Base-by-base conservation (phyloP, 2,888 invertebrate species). In the Drosophila differens region DNA sequence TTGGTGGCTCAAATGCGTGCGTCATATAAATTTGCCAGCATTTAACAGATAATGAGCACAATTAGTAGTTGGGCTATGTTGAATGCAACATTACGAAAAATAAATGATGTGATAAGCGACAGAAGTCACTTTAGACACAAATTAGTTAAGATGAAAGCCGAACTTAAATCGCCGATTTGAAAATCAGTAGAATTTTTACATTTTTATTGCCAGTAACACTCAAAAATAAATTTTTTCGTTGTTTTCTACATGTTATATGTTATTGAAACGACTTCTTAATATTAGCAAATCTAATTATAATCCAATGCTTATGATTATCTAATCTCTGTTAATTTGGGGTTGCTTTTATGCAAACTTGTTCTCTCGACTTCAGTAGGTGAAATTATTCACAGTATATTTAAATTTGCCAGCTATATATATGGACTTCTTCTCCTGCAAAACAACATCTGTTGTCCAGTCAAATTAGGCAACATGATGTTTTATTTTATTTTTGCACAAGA, bases 21-120 rank as follows among this genome's bases (percentile, higher is more conserved):
- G 67, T 81, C 70, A 85, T 89, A 90, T 85, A 85, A 85, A 90
- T 85, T 88, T 83, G 83, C 67, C 83, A 83, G 81, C 90, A 85
- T 90, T 85, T 90, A 90, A 61, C 83, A 90, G 85, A 85, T 85
- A 85, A 85, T 85, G 89, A 83, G 85, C 81, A 74, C 90, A 85
- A 90, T 90, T 90, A 88, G 86, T 87, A 60, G 74, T 65, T 53
- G 75, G 72, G 68, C 70, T 28, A 49, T 55, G 58, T 60, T 61
- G 60, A 54, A 65, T 64, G 62, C 60, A 55, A 52, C 66, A 71
- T 39, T 35, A 57, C 37, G 28, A 57, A 41, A 68, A 77, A 39
- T 28, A 28, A 63, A 72, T 62, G 62, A 79, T 65, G 77, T 81
- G 81, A 67, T 76, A 79, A 76, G 19, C 47, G 30, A 25, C 47